Evolutionary conservation across 1,140 invertebrate genomes (phyloP).

Genomic region (Cyrtorhinus lividipennis): DNA sequence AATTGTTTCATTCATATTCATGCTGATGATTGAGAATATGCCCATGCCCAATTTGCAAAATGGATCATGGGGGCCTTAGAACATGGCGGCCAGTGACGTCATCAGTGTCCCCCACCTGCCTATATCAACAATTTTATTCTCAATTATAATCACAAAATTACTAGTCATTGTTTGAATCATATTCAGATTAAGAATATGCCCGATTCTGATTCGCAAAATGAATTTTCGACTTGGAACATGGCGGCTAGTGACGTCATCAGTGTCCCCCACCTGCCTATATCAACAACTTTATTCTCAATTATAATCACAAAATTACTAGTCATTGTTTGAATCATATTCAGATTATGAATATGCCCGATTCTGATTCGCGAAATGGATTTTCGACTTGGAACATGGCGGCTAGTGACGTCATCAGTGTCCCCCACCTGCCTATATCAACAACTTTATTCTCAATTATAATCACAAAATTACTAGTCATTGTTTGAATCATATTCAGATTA

Average conservation of each 20-base stretch:
- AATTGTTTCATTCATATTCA: not conserved
- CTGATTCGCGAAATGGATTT: too few relatives aligned
- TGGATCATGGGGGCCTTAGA: too few relatives aligned
- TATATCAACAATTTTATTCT: too few relatives aligned
- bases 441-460: too few relatives aligned
- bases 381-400: not conserved
- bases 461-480: too few relatives aligned
- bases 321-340: not conserved
- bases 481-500: not conserved
- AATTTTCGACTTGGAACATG: not conserved
- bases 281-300: too few relatives aligned
- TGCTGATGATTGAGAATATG: too few relatives aligned
- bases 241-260: constrained; percentile 15
- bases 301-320: too few relatives aligned
- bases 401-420: constrained; percentile 28
- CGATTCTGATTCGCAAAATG: too few relatives aligned
- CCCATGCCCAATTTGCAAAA: too few relatives aligned
- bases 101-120: constrained; percentile 37
- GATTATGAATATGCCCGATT: too few relatives aligned
- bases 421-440: constrained; percentile 42
- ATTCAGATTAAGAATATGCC: not conserved
- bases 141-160: too few relatives aligned
- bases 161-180: not conserved
- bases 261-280: constrained; percentile 41
- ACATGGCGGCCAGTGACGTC: not conserved